These are phyloP conservation scores for Drosophila trapezifrons DNA, from an alignment of 1,140 invertebrate species.

Conservation along the genomic window DNA sequence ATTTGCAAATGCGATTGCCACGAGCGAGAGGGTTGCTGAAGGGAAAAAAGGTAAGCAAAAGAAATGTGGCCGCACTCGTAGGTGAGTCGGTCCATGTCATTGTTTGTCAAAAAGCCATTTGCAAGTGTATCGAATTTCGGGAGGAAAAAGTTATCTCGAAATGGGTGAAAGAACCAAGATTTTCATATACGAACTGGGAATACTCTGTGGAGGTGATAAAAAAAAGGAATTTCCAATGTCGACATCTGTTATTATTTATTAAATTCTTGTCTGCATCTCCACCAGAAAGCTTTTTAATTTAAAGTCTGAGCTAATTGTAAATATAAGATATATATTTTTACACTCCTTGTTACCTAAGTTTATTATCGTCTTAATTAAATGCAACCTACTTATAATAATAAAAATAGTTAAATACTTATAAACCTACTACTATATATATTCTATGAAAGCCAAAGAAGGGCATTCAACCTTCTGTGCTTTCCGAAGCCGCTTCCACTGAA, in stretches of 20 bases:
- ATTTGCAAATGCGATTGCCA: slow-evolving; percentile 75
- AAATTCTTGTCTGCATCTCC: too few species aligned
- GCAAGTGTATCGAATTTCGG: slow-evolving; percentile 71
- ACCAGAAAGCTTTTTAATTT: too few species aligned
- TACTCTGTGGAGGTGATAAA: background rate
- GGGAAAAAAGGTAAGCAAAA: slow-evolving; percentile 33
- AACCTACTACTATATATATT: background rate
- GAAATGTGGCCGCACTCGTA: slow-evolving; percentile 49
- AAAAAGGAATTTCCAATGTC: too few species aligned
- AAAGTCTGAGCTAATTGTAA: too few species aligned
- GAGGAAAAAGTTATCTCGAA: slow-evolving; percentile 23
- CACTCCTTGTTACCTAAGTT: too few species aligned
- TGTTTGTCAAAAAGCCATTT: slow-evolving; percentile 83
- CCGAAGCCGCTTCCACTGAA: background rate
- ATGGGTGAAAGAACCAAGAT: background rate
- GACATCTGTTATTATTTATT: too few species aligned
- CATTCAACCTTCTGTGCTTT: background rate
- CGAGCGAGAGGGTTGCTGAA: slow-evolving; percentile 27
- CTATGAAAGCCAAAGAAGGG: background rate
- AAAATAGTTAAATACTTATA: too few species aligned
- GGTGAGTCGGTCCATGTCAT: slow-evolving; percentile 72
- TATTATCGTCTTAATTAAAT: too few species aligned
- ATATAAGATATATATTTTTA: too few species aligned
- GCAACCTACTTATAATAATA: too few species aligned
- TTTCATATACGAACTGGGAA: background rate